Base-by-base conservation (phyloP, 1,140 invertebrate genomes). In the Cyclina sinensis region DNA sequence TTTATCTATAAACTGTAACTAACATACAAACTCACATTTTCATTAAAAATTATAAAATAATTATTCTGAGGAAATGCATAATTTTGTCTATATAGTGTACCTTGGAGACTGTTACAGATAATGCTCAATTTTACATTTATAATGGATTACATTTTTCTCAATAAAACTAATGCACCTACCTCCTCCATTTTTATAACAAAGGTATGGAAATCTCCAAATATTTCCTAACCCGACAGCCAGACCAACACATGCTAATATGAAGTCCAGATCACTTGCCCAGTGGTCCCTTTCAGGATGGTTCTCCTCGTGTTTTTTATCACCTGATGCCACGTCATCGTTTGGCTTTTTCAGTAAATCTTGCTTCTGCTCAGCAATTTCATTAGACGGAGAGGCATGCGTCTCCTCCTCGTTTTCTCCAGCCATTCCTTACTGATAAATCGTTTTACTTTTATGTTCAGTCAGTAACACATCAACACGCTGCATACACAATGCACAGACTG, bases 121-220 rank as follows among this genome's bases (percentile, higher is more conserved):
- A n/a, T n/a, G n/a, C n/a, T n/a, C n/a, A n/a, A n/a, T n/a, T n/a
- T n/a, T n/a, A n/a, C n/a, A n/a, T n/a, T n/a, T n/a, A n/a, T n/a
- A n/a, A n/a, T n/a, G n/a, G n/a, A n/a, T n/a, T n/a, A n/a, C n/a
- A n/a, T n/a, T n/a, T n/a, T n/a, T n/a, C n/a, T n/a, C n/a, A n/a
- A n/a, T n/a, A n/a, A n/a, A n/a, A n/a, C n/a, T n/a, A n/a, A n/a
- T n/a, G n/a, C n/a, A 65, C 18, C 14, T 99, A 94, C 99, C 98
- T 3, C 96, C 96, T 92, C 98, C 97, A 0, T 98, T 97, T 85
- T 97, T 79, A 24, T 79, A 79, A 27, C 76, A 79, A 2, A 79
- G 76, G 21, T 79, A 79, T 4, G 76, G 76, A 46, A 79, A 79
- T 79, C 76, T 79, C 76, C 76, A 79, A 54, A 39, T n/a, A n/a